Percentiles rank a stretch among this genome's conserved stretches.
phyloP scores from a whole-genome alignment of 1,140 invertebrate genomes.

The Mactra quadrangularis region DNA sequence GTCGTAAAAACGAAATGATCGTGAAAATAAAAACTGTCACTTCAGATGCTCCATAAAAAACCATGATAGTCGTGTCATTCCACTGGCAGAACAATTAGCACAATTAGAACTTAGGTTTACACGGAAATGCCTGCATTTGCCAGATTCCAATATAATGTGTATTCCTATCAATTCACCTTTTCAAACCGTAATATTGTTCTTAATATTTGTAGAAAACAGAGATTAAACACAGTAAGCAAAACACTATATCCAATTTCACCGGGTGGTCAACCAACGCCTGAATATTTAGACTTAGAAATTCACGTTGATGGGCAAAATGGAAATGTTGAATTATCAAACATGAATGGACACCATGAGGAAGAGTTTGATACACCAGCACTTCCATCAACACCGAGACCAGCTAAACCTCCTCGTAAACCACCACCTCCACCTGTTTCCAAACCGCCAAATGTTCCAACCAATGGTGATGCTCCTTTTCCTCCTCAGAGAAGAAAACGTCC shows the following conservation, averaged over 20 bases:
- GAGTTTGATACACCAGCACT: neutral
- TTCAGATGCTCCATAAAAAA: too few relatives aligned
- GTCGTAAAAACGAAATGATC: too few relatives aligned
- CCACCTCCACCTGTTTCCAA: neutral
- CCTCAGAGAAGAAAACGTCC: neutral
- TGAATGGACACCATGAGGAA: neutral
- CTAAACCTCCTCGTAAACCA: neutral
- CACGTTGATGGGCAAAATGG: too few relatives aligned
- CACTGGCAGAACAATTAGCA: too few relatives aligned
- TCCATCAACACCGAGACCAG: neutral
- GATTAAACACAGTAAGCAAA: neutral
- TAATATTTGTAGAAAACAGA: neutral
- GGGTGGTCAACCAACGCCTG: neutral
- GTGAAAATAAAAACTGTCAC: too few relatives aligned
- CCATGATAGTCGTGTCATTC: too few relatives aligned
- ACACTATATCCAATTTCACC: constrained; percentile 3
- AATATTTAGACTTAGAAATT: neutral
- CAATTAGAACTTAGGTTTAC: too few relatives aligned
- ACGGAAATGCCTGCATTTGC: too few relatives aligned
- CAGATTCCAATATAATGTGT: too few relatives aligned
- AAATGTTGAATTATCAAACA: neutral
- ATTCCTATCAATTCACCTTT: too few relatives aligned
- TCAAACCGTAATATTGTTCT: too few relatives aligned
- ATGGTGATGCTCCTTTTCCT: neutral
- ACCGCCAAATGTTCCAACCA: neutral